phyloP scores from a whole-genome alignment of 2,797 vertebrate genomes.

The Rallus crepitans region DNA sequence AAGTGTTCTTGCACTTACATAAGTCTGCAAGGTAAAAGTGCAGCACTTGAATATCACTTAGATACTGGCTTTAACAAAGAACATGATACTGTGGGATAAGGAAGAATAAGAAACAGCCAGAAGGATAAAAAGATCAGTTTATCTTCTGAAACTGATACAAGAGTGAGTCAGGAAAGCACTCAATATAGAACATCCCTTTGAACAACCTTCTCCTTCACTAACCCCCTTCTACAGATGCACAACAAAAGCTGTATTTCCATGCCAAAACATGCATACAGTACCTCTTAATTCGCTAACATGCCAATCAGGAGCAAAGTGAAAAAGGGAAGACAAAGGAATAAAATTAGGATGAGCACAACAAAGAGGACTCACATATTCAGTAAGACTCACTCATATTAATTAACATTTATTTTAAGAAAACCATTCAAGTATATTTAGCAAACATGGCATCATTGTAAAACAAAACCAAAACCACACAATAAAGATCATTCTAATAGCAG shows the following conservation, averaged over 20 bases:
- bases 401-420: slow-evolving; percentile 8
- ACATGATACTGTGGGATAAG: neutral
- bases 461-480: neutral
- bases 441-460: neutral
- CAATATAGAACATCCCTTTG: neutral
- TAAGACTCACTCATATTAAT: neutral
- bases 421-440: slow-evolving; percentile 1
- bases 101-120: neutral
- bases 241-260: slow-evolving; percentile 41
- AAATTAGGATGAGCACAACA: slow-evolving; percentile 66
- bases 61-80: neutral
- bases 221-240: neutral
- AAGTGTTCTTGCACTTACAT: neutral
- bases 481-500: neutral
- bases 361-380: slow-evolving; percentile 38
- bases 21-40: neutral
- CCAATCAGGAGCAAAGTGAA: slow-evolving; percentile 64
- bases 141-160: neutral
- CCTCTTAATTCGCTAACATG: slow-evolving; percentile 73
- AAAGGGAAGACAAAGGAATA: slow-evolving; percentile 73
- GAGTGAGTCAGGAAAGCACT: neutral
- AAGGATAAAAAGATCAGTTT: neutral
- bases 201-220: slow-evolving; percentile 11
- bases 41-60: neutral
- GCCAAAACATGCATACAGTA: slow-evolving; percentile 77